These are phyloP conservation scores for Sphecodes monilicornis DNA, from an alignment of 2,888 invertebrate species.

Conservation along the genomic window DNA sequence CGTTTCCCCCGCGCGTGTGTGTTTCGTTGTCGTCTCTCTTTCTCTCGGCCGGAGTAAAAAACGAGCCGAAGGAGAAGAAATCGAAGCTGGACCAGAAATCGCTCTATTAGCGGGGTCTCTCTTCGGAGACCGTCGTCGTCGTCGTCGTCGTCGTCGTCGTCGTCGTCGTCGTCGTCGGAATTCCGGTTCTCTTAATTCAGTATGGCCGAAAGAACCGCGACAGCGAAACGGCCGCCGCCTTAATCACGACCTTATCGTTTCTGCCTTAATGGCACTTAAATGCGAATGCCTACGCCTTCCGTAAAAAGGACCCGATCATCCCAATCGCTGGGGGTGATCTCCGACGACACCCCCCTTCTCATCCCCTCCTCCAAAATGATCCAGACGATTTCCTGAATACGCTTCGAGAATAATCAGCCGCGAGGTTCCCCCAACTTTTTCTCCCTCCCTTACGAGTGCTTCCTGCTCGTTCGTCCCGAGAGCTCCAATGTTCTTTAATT, in stretches of 20 bases:
- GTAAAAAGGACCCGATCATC: slow-evolving; percentile 18
- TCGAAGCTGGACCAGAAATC: slow-evolving; percentile 61
- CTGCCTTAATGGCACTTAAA: slow-evolving; percentile 62
- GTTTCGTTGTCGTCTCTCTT: not conserved
- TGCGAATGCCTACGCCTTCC: slow-evolving; percentile 44
- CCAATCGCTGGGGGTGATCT: slow-evolving; percentile 22
- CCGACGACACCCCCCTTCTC: not conserved
- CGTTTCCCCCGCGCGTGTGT: slow-evolving; percentile 36
- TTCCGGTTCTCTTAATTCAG: slow-evolving; percentile 62
- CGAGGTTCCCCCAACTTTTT: not conserved
- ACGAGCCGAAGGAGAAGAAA: slow-evolving; percentile 1
- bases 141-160: slow-evolving; percentile 30
- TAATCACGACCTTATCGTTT: slow-evolving; percentile 65
- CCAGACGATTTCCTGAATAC: slow-evolving; percentile 41
- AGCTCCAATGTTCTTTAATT: not conserved
- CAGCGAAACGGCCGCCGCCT: slow-evolving; percentile 51
- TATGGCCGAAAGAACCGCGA: slow-evolving; percentile 41
- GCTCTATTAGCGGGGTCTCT: slow-evolving; percentile 63
- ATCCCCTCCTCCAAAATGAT: not conserved
- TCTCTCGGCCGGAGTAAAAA: slow-evolving; percentile 22
- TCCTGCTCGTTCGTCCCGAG: not conserved
- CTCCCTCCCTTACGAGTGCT: not conserved
- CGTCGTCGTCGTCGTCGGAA: slow-evolving; percentile 37
- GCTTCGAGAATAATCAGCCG: slow-evolving; percentile 10
- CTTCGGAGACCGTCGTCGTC: not conserved